Base-by-base conservation (phyloP, 2,888 invertebrate species). In the Apamea crenata region DNA sequence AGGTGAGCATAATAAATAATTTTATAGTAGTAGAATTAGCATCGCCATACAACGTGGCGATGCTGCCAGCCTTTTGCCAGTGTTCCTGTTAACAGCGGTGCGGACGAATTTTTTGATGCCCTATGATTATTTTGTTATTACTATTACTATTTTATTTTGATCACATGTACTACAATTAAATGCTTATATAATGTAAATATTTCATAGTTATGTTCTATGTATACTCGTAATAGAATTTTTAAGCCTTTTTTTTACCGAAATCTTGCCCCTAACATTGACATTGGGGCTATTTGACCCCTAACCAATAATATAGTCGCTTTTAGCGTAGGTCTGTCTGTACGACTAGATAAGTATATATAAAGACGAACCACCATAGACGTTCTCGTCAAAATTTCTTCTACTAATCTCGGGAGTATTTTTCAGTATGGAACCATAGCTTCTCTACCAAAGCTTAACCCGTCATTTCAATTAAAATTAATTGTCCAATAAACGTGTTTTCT, bases 401-500 rank as follows among this genome's bases (percentile, higher is more conserved):
- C 3, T 18, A 56, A 71, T 40, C 7, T 7, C 4, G 12, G 40
- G 29, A 40, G 36, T n/a, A 72, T 1, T n/a, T 14, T 50, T 25
- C 32, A 16, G 10, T 10, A 29, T 56, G 2, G 2, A 36, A 36
- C 21, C 21, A 25, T 12, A 6, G 36, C 2, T 36, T 56, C 14
- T 10, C n/a, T 14, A 21, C 5, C 16, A 67, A 50, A 40, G n/a
- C 53, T n/a, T 21, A 65, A 59, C 56, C 25, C 32, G 8, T 25
- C 5, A 74, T 82, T 74, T 47, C 53, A 74, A 80, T 87, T 76
- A 80, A 87, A 85, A 79, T 85, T 84, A 83, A 88, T 83, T 66
- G 75, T 73, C 78, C 83, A 82, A 88, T 90, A 91, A 91, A 91
- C 73, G 79, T 90, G 89, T 91, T 92, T 90, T 83, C 82, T 81